Conservation (phyloP, 2,888 invertebrate species). For the Arge pagana region DNA sequence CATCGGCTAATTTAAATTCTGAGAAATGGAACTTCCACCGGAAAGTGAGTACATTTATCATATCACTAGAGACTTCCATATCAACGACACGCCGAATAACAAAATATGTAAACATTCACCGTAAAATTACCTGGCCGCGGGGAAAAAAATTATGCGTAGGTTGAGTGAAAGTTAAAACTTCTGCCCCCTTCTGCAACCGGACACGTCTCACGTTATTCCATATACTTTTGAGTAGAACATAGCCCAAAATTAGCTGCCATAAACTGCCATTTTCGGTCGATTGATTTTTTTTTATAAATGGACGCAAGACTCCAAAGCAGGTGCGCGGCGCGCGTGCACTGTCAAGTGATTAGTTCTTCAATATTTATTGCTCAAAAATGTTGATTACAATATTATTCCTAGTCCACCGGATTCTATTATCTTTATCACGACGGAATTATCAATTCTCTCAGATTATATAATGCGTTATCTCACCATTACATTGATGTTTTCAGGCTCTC, state of each 20-base stretch:
- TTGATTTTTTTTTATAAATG: slow-evolving; percentile 12
- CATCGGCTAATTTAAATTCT: slow-evolving; percentile 1
- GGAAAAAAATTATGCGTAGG: slow-evolving; percentile 3
- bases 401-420: slow-evolving; percentile 6
- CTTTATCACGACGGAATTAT: neutral
- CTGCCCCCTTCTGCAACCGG: neutral
- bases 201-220: neutral
- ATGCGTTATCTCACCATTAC: slow-evolving; percentile 3
- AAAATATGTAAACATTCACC: neutral
- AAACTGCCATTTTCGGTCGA: neutral
- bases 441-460: slow-evolving; percentile 4
- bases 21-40: neutral
- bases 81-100: neutral
- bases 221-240: slow-evolving; percentile 8
- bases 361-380: too few species aligned
- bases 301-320: slow-evolving; percentile 6
- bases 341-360: slow-evolving; percentile 3
- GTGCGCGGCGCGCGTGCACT: slow-evolving; percentile 5
- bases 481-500: slow-evolving; percentile 7
- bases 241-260: neutral
- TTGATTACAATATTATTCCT: slow-evolving; percentile 9
- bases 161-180: slow-evolving; percentile 9
- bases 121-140: neutral
- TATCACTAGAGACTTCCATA: neutral
- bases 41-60: slow-evolving; percentile 3